Percentiles rank a stretch among this genome's conserved stretches.
phyloP scores from a whole-genome alignment of 2,113 vertebrate genomes.

The Chiloscyllium plagiosum region DNA sequence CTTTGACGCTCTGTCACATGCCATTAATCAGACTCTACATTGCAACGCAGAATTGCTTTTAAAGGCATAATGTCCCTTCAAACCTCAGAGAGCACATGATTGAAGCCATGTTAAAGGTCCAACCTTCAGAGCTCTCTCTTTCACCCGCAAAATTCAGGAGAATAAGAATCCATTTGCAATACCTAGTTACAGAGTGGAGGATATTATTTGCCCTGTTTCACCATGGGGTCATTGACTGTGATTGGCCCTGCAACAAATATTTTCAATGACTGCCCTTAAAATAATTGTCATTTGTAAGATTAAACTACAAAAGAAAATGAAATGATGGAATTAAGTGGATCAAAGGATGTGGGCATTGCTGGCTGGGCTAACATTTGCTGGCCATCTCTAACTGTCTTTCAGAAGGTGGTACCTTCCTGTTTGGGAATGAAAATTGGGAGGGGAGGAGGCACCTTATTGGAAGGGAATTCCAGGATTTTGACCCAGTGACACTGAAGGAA shows the following conservation, averaged over 20 bases:
- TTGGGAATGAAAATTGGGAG: no score
- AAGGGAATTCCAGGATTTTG: no score
- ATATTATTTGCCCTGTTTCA: not conserved
- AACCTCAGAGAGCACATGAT: not conserved
- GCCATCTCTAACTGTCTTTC: no score
- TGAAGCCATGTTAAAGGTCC: conserved; percentile 35
- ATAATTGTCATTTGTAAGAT: not conserved
- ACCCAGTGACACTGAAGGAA: no score
- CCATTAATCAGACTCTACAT: conserved; percentile 89
- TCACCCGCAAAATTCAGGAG: not conserved
- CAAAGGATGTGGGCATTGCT: no score
- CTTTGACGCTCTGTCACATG: conserved; percentile 99
- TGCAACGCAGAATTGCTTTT: not conserved
- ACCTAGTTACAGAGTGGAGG: not conserved
- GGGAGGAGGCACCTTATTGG: no score
- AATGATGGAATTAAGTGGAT: no score
- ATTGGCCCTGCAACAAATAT: not conserved
- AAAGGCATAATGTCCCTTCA: not conserved
- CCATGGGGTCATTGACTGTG: not conserved
- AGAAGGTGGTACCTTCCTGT: no score
- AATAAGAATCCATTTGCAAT: not conserved
- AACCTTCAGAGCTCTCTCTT: conserved; percentile 65
- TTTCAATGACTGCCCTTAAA: not conserved
- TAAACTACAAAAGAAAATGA: not conserved
- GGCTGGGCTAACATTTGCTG: no score